phyloP scores from a whole-genome alignment of 1,140 invertebrate genomes.

The Diploscapter pachys region DNA sequence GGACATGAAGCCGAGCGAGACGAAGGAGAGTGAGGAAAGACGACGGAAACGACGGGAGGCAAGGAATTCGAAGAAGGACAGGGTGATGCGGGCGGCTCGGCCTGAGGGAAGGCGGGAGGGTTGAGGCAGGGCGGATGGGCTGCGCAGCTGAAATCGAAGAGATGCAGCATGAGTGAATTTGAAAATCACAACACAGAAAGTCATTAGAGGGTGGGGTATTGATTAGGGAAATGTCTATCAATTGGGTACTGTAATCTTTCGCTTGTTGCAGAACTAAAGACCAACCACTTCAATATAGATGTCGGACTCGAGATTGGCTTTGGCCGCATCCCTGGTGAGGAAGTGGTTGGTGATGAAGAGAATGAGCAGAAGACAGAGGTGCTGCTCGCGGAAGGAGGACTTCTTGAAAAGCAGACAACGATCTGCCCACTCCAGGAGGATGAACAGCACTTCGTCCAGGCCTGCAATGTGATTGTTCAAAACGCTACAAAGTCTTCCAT shows the following conservation, averaged over 20 bases:
- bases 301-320: too few relatives aligned
- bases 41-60: constrained; percentile 13
- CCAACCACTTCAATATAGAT: too few relatives aligned
- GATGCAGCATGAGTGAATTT: too few relatives aligned
- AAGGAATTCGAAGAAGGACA: constrained; percentile 23
- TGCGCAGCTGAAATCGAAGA: too few relatives aligned
- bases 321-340: not conserved
- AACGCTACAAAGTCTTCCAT: not conserved
- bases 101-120: too few relatives aligned
- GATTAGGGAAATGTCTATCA: too few relatives aligned
- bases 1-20: constrained; percentile 1
- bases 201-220: too few relatives aligned
- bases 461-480: not conserved
- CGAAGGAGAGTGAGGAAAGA: constrained; percentile 1
- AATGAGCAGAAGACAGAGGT: constrained; percentile 1
- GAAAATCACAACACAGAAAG: too few relatives aligned
- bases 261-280: too few relatives aligned
- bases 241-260: too few relatives aligned
- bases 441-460: constrained; percentile 10
- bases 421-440: constrained; percentile 2
- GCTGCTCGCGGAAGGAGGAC: not conserved
- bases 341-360: constrained; percentile 12
- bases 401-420: not conserved
- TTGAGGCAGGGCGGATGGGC: too few relatives aligned
- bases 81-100: too few relatives aligned